Evolutionary conservation across 1,140 invertebrate genomes (phyloP).

Genomic region (Stenopsyche tienmushanensis): DNA sequence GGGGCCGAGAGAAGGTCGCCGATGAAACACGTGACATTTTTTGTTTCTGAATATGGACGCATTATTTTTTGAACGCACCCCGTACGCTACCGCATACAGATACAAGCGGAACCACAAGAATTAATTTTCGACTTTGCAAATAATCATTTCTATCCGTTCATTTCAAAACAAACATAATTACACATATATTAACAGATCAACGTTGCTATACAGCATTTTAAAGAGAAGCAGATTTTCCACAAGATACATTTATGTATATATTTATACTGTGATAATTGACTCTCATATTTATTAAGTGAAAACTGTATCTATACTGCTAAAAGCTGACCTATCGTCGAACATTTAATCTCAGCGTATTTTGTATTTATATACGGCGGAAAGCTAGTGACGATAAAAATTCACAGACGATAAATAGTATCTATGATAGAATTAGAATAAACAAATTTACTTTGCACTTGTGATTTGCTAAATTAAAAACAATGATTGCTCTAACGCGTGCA

Average conservation of each 20-base stretch:
- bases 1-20: too few relatives aligned
- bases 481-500: neutral
- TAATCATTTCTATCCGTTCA: too few relatives aligned
- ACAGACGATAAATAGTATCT: neutral
- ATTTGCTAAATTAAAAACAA: neutral
- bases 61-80: too few relatives aligned
- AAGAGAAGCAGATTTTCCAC: too few relatives aligned
- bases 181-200: neutral
- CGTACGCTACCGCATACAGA: too few relatives aligned
- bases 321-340: neutral
- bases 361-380: neutral
- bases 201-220: too few relatives aligned
- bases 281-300: neutral
- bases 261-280: neutral
- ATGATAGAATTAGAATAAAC: neutral
- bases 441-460: neutral
- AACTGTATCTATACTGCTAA: neutral
- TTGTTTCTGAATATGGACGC: too few relatives aligned
- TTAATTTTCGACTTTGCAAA: too few relatives aligned
- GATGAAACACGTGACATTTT: too few relatives aligned
- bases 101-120: too few relatives aligned
- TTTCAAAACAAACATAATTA: too few relatives aligned
- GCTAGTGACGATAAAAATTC: neutral
- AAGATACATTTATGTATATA: neutral
- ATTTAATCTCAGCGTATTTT: too few relatives aligned